These are phyloP conservation scores for Phragmatobia fuliginosa DNA, from an alignment of 2,888 invertebrate genomes.

Conservation along the genomic window DNA sequence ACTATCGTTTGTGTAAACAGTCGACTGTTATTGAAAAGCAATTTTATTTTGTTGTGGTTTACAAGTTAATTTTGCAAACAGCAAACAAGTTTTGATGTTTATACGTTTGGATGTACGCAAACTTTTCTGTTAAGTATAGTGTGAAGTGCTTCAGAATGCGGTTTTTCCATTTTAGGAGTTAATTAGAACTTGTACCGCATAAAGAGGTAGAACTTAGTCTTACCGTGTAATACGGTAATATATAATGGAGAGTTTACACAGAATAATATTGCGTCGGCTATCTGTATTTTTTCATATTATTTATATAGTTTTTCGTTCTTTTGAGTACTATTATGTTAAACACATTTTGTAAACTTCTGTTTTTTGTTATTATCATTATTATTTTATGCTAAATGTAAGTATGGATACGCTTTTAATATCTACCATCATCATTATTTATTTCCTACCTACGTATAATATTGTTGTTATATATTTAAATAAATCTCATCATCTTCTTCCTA, in stretches of 20 bases:
- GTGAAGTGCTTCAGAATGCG: neutral
- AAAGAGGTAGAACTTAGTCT: neutral
- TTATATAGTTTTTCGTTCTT: neutral
- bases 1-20: slow-evolving; percentile 32
- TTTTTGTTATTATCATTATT: no score
- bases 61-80: slow-evolving; percentile 10
- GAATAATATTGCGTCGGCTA: neutral
- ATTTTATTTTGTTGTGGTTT: slow-evolving; percentile 33
- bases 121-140: neutral
- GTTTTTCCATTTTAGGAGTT: neutral
- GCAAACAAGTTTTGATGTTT: slow-evolving; percentile 7
- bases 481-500: no score
- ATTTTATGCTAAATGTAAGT: no score
- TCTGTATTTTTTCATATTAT: neutral
- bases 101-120: neutral
- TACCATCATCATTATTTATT: no score
- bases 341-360: no score
- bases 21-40: slow-evolving; percentile 43
- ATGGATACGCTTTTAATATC: no score
- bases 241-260: neutral
- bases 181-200: neutral
- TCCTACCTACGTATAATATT: no score
- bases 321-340: neutral
- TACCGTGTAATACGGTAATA: neutral
- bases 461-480: no score